Evolutionary conservation across 2,888 invertebrate species (phyloP).

Genomic region (Sinohyriopsis cumingii): DNA sequence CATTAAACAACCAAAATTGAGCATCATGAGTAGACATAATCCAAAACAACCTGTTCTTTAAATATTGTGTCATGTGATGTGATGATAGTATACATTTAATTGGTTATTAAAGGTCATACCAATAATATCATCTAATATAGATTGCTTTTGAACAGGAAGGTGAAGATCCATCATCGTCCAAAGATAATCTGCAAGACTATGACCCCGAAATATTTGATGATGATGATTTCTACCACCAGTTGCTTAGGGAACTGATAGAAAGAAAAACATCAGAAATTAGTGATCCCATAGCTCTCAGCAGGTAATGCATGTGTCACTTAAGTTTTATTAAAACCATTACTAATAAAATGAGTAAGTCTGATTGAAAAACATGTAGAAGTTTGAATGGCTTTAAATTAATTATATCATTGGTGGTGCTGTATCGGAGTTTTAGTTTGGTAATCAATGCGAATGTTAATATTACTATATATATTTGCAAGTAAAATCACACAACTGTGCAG

Average conservation of each 20-base stretch:
- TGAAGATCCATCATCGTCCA: neutral
- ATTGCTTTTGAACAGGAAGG: neutral
- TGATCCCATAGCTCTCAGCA: slow-evolving; percentile 88
- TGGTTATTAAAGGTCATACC: neutral
- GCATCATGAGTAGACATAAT: no score
- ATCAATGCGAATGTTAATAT: no score
- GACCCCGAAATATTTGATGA: slow-evolving; percentile 93
- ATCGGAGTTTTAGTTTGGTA: no score
- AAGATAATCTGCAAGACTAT: slow-evolving; percentile 73
- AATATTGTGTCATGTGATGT: no score
- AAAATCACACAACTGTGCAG: no score
- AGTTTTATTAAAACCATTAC: neutral
- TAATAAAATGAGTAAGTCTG: neutral
- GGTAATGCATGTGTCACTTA: slow-evolving; percentile 57
- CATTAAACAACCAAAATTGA: no score
- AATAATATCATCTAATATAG: neutral
- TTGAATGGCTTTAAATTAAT: neutral
- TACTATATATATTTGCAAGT: no score
- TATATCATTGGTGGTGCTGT: no score
- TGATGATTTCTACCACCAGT: slow-evolving; percentile 96
- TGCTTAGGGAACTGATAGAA: slow-evolving; percentile 92
- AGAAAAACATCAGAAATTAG: slow-evolving; percentile 87
- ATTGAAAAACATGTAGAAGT: neutral
- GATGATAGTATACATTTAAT: neutral
- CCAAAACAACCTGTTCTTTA: no score